A percentile compares a stretch with the other conserved stretches of the same genome.
Conservation (phyloP, 2,797 vertebrate genomes). For the Sebastes vulpes region DNA sequence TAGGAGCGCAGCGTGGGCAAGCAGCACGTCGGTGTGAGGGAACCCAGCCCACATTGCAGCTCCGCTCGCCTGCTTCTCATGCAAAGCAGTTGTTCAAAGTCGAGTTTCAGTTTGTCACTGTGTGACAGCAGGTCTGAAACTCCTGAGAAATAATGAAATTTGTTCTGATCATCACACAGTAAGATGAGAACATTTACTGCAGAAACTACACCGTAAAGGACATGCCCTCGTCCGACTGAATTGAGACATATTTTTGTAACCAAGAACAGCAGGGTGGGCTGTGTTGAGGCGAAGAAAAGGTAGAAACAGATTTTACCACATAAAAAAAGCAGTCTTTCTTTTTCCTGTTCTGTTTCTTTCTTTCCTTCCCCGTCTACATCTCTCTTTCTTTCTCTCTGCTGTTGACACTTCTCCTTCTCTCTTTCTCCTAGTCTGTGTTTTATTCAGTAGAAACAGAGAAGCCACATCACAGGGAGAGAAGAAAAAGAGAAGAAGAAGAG, state of each 20-base stretch:
- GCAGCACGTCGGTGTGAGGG: constrained; percentile 61
- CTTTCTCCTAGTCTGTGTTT: constrained; percentile 31
- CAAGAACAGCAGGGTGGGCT: constrained; percentile 7
- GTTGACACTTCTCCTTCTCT: constrained; percentile 7
- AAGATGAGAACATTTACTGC: not conserved
- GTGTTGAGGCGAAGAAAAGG: not conserved
- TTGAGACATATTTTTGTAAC: not conserved
- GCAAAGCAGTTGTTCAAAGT: constrained; percentile 50
- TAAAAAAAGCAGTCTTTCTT: not conserved
- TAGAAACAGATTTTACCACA: constrained; percentile 9
- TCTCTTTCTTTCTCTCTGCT: constrained; percentile 8
- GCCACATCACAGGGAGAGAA: constrained; percentile 65
- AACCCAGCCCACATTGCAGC: constrained; percentile 51
- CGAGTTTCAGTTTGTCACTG: constrained; percentile 23
- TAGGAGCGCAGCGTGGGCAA: constrained; percentile 58
- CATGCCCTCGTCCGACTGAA: not conserved
- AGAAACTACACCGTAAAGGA: not conserved
- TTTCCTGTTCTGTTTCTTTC: not conserved
- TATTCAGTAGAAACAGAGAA: constrained; percentile 59
- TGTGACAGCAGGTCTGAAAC: constrained; percentile 11
- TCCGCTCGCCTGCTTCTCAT: constrained; percentile 44
- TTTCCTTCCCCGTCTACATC: not conserved
- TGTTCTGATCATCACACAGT: not conserved
- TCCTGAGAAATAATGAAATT: not conserved
- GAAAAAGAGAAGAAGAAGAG: constrained; percentile 18